Evolutionary conservation across 2,797 vertebrate species (phyloP).

Genomic region (Molothrus aeneus): DNA sequence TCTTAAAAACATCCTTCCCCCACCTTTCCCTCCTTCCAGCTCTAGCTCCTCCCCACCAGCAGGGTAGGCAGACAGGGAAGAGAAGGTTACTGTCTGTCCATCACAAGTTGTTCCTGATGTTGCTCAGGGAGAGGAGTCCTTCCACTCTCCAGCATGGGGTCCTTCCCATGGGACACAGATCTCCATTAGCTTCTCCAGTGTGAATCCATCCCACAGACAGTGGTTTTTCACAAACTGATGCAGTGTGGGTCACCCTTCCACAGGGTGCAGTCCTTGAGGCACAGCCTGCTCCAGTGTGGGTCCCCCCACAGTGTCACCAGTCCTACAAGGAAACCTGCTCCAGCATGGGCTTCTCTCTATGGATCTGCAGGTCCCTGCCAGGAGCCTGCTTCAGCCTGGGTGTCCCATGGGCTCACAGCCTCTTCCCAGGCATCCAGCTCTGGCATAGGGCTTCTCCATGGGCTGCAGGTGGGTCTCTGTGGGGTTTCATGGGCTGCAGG

Average conservation of each 20-base stretch:
- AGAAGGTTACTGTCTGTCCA: background rate
- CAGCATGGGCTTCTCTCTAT: background rate
- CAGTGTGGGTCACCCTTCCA: background rate
- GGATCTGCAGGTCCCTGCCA: background rate
- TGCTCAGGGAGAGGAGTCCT: background rate
- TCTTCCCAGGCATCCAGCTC: background rate
- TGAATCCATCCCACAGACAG: background rate
- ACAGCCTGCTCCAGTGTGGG: rapidly evolving
- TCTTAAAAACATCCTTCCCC: background rate
- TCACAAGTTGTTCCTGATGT: background rate
- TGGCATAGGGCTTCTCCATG: background rate
- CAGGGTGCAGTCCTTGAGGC: background rate
- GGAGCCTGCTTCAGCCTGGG: background rate
- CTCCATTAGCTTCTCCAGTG: rapidly evolving
- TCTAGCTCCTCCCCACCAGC: rapidly evolving
- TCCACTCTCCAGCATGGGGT: background rate
- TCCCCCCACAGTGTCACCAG: rapidly evolving
- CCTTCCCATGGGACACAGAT: background rate
- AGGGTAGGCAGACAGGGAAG: rapidly evolving
- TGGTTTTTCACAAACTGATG: background rate
- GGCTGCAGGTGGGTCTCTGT: background rate
- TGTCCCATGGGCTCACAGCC: background rate
- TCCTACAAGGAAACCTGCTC: background rate
- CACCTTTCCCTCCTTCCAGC: background rate
- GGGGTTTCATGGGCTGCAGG: background rate